Percentiles rank a stretch among this genome's conserved stretches.
Evolutionary conservation across 1,140 invertebrate species (phyloP).

Genomic region (Hormaphis cornu): DNA sequence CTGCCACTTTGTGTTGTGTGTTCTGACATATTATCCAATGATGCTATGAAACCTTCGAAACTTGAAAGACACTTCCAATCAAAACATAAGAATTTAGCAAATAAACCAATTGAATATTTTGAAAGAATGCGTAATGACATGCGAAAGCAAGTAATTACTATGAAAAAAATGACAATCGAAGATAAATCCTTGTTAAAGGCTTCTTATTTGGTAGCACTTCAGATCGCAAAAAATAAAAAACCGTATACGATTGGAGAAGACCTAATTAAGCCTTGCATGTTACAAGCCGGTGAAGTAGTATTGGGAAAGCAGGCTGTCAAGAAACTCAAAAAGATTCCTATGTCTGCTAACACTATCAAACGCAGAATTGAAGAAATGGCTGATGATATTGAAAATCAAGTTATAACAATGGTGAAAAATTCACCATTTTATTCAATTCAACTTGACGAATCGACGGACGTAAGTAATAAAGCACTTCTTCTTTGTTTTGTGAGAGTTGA

Average conservation of each 20-base stretch:
- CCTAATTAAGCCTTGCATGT: conserved; percentile 11
- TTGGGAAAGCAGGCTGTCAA: neutral
- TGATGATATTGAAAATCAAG: conserved; percentile 14
- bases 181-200: neutral
- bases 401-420: neutral
- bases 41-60: conserved; percentile 22
- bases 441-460: neutral
- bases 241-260: conserved; percentile 20
- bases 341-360: conserved; percentile 22
- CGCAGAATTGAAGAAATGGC: conserved; percentile 27
- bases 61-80: conserved; percentile 25
- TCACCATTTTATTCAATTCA: neutral
- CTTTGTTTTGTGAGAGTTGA: neutral
- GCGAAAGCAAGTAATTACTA: no score
- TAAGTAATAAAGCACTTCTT: neutral
- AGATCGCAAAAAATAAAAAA: conserved; percentile 25
- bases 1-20: neutral
- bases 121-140: neutral
- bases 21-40: conserved; percentile 1
- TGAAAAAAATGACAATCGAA: conserved; percentile 16
- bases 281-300: neutral
- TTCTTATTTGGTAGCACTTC: conserved; percentile 3
- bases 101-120: conserved; percentile 2
- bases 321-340: conserved; percentile 19
- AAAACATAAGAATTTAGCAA: conserved; percentile 8